phyloP scores from a whole-genome alignment of 2,113 vertebrate genomes.

The Varanus komodoensis region DNA sequence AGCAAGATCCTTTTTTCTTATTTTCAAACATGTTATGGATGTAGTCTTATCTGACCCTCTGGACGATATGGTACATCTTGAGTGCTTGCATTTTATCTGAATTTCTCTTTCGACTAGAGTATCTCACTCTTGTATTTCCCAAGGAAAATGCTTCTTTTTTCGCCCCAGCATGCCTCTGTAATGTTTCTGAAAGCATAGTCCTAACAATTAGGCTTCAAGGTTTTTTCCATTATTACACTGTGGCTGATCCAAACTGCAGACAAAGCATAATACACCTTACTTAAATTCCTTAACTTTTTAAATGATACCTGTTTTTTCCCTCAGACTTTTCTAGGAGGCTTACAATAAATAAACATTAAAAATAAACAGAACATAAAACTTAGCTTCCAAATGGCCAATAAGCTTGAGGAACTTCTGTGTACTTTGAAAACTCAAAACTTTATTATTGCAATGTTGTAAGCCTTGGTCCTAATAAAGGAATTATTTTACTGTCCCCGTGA shows the following conservation, averaged over 20 bases:
- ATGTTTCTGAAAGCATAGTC: background rate
- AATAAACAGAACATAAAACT: too few species aligned
- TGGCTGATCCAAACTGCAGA: background rate
- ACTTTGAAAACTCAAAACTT: background rate
- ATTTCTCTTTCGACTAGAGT: background rate
- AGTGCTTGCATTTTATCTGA: background rate
- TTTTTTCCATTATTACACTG: background rate
- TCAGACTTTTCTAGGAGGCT: too few species aligned
- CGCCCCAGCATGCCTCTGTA: background rate
- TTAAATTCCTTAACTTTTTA: too few species aligned
- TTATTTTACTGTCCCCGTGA: background rate
- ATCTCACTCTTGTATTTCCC: background rate
- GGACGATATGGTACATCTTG: background rate
- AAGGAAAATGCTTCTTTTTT: background rate
- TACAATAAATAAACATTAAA: too few species aligned
- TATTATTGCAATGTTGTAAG: background rate
- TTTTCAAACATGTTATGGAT: background rate
- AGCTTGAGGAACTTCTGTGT: background rate
- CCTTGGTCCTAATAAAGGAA: background rate
- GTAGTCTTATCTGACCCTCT: too few species aligned
- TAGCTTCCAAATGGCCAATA: background rate
- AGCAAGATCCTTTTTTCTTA: background rate
- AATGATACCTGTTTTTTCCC: too few species aligned
- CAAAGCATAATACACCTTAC: too few species aligned
- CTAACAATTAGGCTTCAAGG: background rate